Base-by-base conservation (phyloP, 2,888 invertebrate genomes). In the Ochlodes sylvanus region DNA sequence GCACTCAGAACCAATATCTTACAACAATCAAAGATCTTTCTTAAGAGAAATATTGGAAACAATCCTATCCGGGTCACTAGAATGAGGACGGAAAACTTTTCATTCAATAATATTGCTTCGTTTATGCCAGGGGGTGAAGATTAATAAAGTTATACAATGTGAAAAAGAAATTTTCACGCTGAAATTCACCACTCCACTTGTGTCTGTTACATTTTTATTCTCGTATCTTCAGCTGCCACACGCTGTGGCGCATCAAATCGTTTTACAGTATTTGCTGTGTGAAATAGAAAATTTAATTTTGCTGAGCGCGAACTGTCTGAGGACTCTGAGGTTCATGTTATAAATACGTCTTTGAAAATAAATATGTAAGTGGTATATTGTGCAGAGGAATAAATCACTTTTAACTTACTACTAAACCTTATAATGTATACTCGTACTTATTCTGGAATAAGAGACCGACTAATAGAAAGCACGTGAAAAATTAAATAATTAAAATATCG, bases 281-380 rank as follows among this genome's bases (percentile, higher is more conserved):
- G 47, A 61, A 67, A 55, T 61, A 61, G 67, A 61, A 27, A 61
- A 67, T 61, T 44, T 44, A 61, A 66, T 66, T 66, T 65, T 17
- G n/a, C 21, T 2, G 21, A 52, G n/a, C n/a, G 50, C 12, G 15
- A 52, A 52, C 55, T 32, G 32, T n/a, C n/a, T n/a, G n/a, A n/a
- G n/a, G n/a, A n/a, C n/a, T n/a, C 32, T 55, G 32, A 55, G 75
- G 73, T 77, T 71, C 62, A 19, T 19, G 50, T 19, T 52, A 52
- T 52, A 52, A 52, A 21, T 21, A 52, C 21, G 50, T 7, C 17
- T 47, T 17, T 15, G 17, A 47, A 17, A 47, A 47, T 47, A 47
- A 47, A 47, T n/a, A 47, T 7, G 15, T 47, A 17, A 44, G 44
- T 15, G 44, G 44, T 9, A 5, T 44, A 44, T n/a, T 44, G n/a